Evolutionary conservation across 2,797 vertebrate species (phyloP).

Genomic region (Rhinogobio ventralis): DNA sequence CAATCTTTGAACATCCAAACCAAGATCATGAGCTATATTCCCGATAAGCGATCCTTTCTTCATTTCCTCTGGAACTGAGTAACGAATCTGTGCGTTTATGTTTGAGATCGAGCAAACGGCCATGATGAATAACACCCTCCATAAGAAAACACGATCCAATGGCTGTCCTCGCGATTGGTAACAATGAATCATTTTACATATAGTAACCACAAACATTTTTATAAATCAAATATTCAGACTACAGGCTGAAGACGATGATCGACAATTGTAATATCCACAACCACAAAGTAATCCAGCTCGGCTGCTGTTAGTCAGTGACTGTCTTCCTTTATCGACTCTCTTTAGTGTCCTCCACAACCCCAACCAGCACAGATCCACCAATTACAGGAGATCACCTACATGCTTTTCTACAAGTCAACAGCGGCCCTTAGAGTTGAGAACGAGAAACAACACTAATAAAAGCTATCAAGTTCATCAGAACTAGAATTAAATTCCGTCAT

Average conservation of each 20-base stretch:
- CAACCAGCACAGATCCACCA: neutral
- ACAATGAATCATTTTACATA: fast-evolving
- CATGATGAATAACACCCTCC: constrained; percentile 72
- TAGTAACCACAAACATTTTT: neutral
- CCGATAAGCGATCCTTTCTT: constrained; percentile 80
- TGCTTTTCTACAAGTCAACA: constrained; percentile 38
- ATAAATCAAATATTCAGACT: neutral
- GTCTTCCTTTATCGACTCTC: neutral
- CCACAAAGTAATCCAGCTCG: neutral
- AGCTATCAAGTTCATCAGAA: neutral
- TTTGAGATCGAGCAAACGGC: constrained; percentile 47
- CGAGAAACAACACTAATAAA: neutral
- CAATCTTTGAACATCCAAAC: constrained; percentile 74
- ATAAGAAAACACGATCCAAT: constrained; percentile 66
- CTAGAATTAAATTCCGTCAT: neutral
- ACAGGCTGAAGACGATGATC: neutral
- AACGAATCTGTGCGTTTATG: constrained; percentile 77
- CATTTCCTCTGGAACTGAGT: constrained; percentile 87
- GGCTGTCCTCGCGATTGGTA: neutral
- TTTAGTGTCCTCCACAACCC: neutral
- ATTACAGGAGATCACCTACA: neutral
- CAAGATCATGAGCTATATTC: constrained; percentile 81
- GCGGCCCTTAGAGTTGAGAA: constrained; percentile 36
- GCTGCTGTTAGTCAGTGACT: neutral
- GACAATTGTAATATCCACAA: neutral